A percentile compares a stretch with the other conserved stretches of the same genome.
Conservation (phyloP, 2,888 invertebrate genomes). For the Patella depressa region DNA sequence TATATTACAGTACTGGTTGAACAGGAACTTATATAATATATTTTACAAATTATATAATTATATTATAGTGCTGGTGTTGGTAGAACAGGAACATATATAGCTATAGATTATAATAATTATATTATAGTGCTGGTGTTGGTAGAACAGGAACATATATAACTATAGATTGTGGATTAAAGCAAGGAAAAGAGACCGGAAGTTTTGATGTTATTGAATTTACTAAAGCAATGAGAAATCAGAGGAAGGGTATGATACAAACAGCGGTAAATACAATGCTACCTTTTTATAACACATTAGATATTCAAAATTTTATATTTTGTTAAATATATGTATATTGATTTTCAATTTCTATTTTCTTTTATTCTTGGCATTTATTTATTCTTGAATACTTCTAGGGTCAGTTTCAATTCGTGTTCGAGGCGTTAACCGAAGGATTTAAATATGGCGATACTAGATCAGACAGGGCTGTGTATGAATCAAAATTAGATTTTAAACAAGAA, state of each 20-base stretch:
- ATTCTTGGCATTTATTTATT: too few species aligned
- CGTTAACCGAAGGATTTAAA: neutral
- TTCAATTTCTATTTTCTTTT: too few species aligned
- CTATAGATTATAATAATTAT: too few species aligned
- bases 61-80: neutral
- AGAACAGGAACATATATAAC: conserved; percentile 1
- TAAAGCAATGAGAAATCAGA: neutral
- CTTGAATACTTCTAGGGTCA: neutral
- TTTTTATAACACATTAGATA: too few species aligned
- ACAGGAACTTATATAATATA: too few species aligned
- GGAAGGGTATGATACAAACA: neutral
- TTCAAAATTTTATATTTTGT: too few species aligned
- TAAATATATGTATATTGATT: too few species aligned
- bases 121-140: neutral
- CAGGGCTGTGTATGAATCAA: neutral
- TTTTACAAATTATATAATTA: too few species aligned
- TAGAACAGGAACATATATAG: neutral
- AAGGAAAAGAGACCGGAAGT: neutral
- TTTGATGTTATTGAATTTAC: neutral
- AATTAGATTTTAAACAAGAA: too few species aligned
- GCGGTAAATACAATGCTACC: neutral
- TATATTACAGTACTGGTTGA: too few species aligned
- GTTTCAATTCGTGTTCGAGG: neutral
- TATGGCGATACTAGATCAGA: neutral
- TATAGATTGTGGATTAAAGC: neutral